A percentile compares a stretch with the other conserved stretches of the same genome.
Evolutionary conservation across 2,113 vertebrate genomes (phyloP).

Genomic region (Baryphthengus martii): DNA sequence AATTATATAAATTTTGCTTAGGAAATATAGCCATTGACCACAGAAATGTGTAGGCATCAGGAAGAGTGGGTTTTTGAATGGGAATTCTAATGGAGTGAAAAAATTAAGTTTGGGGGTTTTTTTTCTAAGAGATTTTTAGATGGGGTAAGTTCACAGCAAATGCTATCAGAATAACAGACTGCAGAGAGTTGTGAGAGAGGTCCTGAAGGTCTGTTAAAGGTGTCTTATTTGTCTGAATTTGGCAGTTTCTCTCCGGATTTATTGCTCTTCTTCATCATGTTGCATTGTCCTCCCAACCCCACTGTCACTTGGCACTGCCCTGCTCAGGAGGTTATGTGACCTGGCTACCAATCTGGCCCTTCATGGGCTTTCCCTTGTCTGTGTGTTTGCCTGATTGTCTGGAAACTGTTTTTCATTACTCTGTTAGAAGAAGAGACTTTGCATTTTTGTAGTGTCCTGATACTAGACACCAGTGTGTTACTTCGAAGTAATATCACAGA

Average conservation of each 20-base stretch:
- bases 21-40: background rate
- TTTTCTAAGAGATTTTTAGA: background rate
- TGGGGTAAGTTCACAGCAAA: background rate
- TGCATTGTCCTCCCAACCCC: rapidly evolving
- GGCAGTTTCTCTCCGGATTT: background rate
- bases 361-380: background rate
- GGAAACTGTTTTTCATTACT: background rate
- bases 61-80: background rate
- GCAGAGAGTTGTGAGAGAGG: background rate
- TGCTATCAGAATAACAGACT: background rate
- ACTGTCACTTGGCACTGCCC: background rate
- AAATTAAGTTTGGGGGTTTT: background rate
- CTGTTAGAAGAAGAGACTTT: background rate
- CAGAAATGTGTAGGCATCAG: background rate
- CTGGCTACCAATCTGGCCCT: background rate
- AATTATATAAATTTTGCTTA: background rate
- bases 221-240: background rate
- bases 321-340: background rate
- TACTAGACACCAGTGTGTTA: background rate
- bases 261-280: background rate
- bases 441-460: background rate
- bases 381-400: background rate
- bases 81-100: background rate
- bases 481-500: background rate
- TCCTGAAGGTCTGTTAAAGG: background rate